phyloP scores from a whole-genome alignment of 2,888 invertebrate species.

The Aphidoletes aphidimyza region DNA sequence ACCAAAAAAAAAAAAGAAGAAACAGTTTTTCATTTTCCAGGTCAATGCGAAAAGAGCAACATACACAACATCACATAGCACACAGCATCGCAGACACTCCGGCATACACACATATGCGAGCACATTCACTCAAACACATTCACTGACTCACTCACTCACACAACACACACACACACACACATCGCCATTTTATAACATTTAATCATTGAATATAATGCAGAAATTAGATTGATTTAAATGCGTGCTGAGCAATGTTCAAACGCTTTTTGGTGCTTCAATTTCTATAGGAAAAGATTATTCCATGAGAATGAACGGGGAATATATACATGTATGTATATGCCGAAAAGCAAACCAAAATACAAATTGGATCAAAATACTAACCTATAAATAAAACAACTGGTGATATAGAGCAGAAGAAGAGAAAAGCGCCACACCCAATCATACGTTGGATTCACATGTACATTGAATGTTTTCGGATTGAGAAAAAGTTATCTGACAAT shows the following conservation, averaged over 20 bases:
- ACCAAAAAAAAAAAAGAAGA: neutral
- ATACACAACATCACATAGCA: neutral
- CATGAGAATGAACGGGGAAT: too few species aligned
- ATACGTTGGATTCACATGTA: too few species aligned
- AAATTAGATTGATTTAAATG: conserved; percentile 28
- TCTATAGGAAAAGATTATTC: neutral
- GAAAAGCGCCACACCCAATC: conserved; percentile 11
- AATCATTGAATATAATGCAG: neutral
- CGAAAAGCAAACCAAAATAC: conserved; percentile 7
- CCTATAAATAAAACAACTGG: conserved; percentile 17
- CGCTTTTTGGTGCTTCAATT: conserved; percentile 16
- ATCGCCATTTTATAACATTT: neutral
- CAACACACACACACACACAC: neutral
- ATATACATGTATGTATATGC: neutral
- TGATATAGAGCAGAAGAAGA: neutral
- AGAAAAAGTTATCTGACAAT: too few species aligned
- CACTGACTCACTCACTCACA: neutral
- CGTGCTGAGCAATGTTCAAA: conserved; percentile 8
- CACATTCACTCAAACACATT: too few species aligned
- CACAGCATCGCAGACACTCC: too few species aligned
- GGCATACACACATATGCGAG: too few species aligned
- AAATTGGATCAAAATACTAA: neutral
- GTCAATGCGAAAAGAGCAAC: neutral
- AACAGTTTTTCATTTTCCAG: neutral
- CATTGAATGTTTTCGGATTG: too few species aligned